phyloP scores from a whole-genome alignment of 2,888 invertebrate species.

The Atethmia centrago region DNA sequence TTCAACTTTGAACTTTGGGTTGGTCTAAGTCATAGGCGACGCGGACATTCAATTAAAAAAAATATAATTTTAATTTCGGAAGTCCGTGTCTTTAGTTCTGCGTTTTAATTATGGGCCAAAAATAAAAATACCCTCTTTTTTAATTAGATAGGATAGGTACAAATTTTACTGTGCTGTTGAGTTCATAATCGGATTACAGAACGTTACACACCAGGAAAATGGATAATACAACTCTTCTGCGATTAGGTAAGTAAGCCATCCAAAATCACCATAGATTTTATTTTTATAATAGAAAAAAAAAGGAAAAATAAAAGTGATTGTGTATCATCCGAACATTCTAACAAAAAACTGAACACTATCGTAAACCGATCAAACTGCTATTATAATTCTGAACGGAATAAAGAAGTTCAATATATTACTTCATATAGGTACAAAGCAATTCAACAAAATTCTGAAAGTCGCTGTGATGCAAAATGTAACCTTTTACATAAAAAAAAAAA shows the following conservation, averaged over 20 bases:
- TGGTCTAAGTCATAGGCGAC: conserved; percentile 59
- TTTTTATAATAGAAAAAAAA: neutral
- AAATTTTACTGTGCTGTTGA: no score
- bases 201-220: neutral
- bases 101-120: neutral
- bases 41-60: neutral
- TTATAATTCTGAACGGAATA: neutral
- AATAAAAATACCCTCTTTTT: no score
- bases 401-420: neutral
- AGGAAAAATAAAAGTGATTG: neutral
- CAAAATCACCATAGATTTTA: neutral
- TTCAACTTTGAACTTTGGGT: conserved; percentile 67
- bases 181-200: neutral
- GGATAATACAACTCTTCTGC: neutral
- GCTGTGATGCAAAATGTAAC: neutral
- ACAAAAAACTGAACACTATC: no score
- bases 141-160: no score
- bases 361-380: neutral
- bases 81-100: no score
- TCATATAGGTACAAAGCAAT: neutral
- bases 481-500: no score
- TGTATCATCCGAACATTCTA: no score
- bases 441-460: neutral
- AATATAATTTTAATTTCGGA: neutral
- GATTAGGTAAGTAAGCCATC: neutral